These are phyloP conservation scores for Melanotaenia parkinsoni DNA, from an alignment of 2,797 vertebrate genomes.

Conservation along the genomic window DNA sequence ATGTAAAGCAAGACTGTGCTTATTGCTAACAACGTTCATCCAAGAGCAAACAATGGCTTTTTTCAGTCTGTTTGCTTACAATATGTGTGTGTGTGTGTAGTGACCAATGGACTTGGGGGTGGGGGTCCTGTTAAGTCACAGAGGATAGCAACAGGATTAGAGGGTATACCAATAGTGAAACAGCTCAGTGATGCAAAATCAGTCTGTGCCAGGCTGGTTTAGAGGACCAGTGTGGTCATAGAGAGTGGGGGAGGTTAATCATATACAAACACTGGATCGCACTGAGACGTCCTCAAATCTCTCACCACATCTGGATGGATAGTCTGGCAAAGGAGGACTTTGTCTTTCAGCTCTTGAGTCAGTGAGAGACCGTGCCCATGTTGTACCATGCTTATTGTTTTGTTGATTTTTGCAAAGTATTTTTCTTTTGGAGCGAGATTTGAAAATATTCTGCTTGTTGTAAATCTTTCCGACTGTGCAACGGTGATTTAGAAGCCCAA, in stretches of 20 bases:
- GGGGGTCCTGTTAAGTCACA: constrained; percentile 57
- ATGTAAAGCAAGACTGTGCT: constrained; percentile 22
- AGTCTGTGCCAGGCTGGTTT: constrained; percentile 64
- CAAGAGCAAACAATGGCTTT: constrained; percentile 47
- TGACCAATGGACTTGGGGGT: constrained; percentile 24
- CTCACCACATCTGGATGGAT: constrained; percentile 69
- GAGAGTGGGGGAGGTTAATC: constrained; percentile 65
- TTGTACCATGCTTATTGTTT: not conserved
- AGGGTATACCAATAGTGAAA: constrained; percentile 66
- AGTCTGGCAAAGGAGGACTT: constrained; percentile 30
- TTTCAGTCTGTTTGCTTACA: constrained; percentile 39
- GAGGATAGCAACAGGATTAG: constrained; percentile 78
- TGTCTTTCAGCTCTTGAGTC: constrained; percentile 10
- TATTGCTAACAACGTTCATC: constrained; percentile 27
- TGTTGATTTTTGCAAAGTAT: constrained; percentile 8
- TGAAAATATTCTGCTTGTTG: constrained; percentile 25
- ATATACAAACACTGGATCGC: constrained; percentile 52
- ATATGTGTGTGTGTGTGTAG: constrained; percentile 22
- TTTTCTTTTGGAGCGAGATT: constrained; percentile 15
- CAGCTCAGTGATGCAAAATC: constrained; percentile 63
- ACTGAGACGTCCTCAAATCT: constrained; percentile 61
- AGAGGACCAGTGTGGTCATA: constrained; percentile 45
- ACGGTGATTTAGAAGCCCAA: constrained; percentile 39
- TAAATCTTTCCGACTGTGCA: constrained; percentile 21
- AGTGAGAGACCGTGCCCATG: not conserved